Evolutionary conservation across 1,140 invertebrate species (phyloP), one percentile per base, ranked within the genome.

Genomic region (Drosophila pseudoananassae): DNA sequence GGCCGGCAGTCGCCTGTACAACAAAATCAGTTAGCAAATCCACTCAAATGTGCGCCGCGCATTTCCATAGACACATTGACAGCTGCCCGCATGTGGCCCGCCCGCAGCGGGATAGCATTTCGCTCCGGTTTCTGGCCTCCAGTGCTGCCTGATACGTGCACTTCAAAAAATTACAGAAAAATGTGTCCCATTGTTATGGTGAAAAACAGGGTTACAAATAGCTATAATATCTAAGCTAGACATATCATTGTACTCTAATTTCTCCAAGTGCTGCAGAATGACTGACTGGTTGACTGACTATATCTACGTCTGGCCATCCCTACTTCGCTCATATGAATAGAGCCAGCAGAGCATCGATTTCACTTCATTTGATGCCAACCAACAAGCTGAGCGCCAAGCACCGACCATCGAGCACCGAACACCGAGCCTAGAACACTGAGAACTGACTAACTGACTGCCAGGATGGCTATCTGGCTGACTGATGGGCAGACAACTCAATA

Each of bases 61-160:
- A 88, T 88, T 88, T 88, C 83, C 83, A 76, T 88, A 88, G 83
- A 88, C 83, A 88, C 79, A 88, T 88, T 88, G 83, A 88, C 83
- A 88, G 83, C 66, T 88, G 76, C 82, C 82, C 82, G 82, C 82
- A 87, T 82, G 70, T 43, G 47, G 15, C 60, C 49, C 59, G 36
- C 59, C 60, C 53, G 54, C 54, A 76, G 61, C 50, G 17, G 46
- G 40, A 61, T 57, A 54, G 70, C 47, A 17, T 31, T 31, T 27
- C 40, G 55, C 31, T 47, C 45, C 29, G 50, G 51, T 54, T 43
- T 43, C 40, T 43, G 40, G 40, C 17, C 33, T 61, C 36, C 10
- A 64, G 43, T 66, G 53, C 23, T 29, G 27, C 25, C 38, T 68
- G 64, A 53, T 68, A 64, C 43, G 12, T 33, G 29, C 31, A 65